phyloP scores from a whole-genome alignment of 1,140 invertebrate genomes.

The Rhizoglyphus robini region DNA sequence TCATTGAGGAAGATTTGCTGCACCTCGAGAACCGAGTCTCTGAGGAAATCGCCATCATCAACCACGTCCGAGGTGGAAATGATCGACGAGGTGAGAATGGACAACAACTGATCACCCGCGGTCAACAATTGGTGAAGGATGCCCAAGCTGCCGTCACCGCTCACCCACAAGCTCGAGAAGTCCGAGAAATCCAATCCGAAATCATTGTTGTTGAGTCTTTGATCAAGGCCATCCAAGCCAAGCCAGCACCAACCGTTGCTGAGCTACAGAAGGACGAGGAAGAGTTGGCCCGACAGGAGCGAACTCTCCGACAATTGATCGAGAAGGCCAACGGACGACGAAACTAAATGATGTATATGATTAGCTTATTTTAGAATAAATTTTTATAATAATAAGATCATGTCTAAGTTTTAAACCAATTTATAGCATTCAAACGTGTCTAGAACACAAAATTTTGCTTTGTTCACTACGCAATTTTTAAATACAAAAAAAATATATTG shows the following conservation, averaged over 20 bases:
- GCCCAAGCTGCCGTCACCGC: background rate
- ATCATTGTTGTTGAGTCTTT: background rate
- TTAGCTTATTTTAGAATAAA: too few relatives aligned
- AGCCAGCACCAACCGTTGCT: background rate
- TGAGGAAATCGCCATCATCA: background rate
- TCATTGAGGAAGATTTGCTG: background rate
- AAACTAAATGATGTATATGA: too few relatives aligned
- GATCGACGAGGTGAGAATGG: background rate
- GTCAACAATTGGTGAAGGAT: background rate
- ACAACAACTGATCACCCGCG: background rate
- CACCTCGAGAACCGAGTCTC: background rate
- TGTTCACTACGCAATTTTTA: too few relatives aligned
- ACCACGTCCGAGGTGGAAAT: background rate
- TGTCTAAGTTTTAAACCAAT: too few relatives aligned
- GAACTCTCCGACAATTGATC: background rate
- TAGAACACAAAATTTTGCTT: too few relatives aligned
- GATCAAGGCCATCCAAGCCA: background rate
- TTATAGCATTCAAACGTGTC: too few relatives aligned
- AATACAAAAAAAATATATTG: too few relatives aligned
- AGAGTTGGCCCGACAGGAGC: background rate
- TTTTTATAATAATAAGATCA: too few relatives aligned
- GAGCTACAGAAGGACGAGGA: background rate
- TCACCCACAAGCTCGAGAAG: background rate
- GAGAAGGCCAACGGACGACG: background rate
- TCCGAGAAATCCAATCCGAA: background rate